Evolutionary conservation across 2,888 invertebrate genomes (phyloP), one percentile per base, ranked within the genome.

Genomic region (Plagodis dolabraria): DNA sequence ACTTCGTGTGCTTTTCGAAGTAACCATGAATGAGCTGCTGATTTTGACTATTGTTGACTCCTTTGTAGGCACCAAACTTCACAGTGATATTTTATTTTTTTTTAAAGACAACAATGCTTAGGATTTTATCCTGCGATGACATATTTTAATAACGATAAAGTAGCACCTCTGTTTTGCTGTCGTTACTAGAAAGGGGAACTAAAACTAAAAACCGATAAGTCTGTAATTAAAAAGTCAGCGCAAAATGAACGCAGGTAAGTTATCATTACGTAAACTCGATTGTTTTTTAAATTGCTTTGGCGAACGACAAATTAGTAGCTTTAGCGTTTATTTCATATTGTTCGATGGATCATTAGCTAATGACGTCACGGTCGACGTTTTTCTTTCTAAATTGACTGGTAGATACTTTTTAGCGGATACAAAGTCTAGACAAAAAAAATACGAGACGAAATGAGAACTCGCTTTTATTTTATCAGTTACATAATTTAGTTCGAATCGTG

Each of bases 151-250:
- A 43, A 43, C 9, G 43, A 43, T 7, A 33, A 45, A 44, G 8
- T 22, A 45, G 33, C 9, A 33, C 22, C 47, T 36, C 36, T 47
- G 34, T 55, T 59, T 58, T 63, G 54, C 60, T 36, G 11, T 11
- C 68, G 42, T 12, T 65, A 55, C 56, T 22, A 22, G 46, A 59
- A 69, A 57, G 62, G 62, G 58, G 11, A 40, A 33, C 42, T 47
- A 63, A 62, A 65, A 66, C 54, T 47, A 63, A 62, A 65, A 66
- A 52, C 49, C 38, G 33, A 38, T 5, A 50, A 54, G 33, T 48
- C 50, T 53, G 56, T 59, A 67, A 69, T 69, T 69, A 70, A 67
- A 70, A 70, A 67, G 50, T 55, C 63, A 63, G 51, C 57, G 46
- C 51, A 33, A 65, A 65, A 63, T 53, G 33, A 35, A 40, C 50